phyloP scores from a whole-genome alignment of 2,113 vertebrate genomes.

The Cyprinodon brontotheroides region DNA sequence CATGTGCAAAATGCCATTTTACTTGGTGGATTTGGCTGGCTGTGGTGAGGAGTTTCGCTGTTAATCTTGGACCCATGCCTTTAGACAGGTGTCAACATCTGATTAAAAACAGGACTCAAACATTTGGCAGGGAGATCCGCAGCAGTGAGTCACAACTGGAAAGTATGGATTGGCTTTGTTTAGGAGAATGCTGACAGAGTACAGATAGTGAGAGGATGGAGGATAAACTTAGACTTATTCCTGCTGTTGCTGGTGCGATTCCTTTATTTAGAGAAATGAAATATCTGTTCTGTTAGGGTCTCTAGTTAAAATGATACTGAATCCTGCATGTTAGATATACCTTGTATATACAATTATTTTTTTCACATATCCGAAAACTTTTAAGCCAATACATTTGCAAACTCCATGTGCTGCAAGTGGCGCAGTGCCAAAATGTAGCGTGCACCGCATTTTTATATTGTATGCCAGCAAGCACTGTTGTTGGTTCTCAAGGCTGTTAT shows the following conservation, averaged over 20 bases:
- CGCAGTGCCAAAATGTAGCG: no score
- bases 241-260: neutral
- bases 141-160: conserved; percentile 32
- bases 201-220: conserved; percentile 7
- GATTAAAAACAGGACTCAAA: conserved; percentile 51
- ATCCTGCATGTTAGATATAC: neutral
- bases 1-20: neutral
- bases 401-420: neutral
- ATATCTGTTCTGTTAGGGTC: neutral
- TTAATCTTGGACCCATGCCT: conserved; percentile 45
- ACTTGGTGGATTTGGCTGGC: conserved; percentile 36
- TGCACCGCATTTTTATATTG: conserved; percentile 16
- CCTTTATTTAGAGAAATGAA: neutral
- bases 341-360: neutral
- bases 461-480: conserved; percentile 32
- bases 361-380: neutral
- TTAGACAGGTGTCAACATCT: conserved; percentile 28
- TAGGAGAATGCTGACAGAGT: conserved; percentile 19
- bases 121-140: conserved; percentile 6
- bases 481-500: conserved; percentile 52
- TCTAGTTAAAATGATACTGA: neutral
- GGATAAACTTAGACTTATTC: conserved; percentile 6
- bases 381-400: neutral
- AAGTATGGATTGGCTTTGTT: conserved; percentile 38
- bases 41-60: conserved; percentile 61